Evolutionary conservation across 2,113 vertebrate genomes (phyloP).

Genomic region (Talpa occidentalis): DNA sequence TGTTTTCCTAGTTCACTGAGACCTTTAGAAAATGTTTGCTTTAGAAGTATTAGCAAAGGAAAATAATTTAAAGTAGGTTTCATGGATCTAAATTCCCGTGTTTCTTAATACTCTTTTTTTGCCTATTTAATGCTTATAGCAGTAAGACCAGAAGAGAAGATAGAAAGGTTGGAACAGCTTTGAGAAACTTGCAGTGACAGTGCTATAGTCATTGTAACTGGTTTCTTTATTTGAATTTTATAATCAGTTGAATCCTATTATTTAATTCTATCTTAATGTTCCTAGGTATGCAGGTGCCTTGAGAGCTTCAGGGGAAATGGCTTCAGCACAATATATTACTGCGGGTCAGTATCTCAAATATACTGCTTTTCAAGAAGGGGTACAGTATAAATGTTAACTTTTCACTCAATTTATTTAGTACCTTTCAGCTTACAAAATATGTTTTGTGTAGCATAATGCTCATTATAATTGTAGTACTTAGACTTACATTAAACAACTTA

Average conservation of each 20-base stretch:
- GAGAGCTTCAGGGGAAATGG: constrained; percentile 96
- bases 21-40: neutral
- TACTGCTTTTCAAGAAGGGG: neutral
- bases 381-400: neutral
- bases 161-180: neutral
- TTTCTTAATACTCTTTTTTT: neutral
- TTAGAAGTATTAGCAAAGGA: neutral
- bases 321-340: constrained; percentile 98
- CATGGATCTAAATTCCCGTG: neutral
- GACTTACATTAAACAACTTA: neutral
- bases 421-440: neutral
- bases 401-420: neutral
- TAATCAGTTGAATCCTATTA: constrained; percentile 36
- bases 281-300: constrained; percentile 95
- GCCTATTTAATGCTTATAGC: neutral
- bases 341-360: constrained; percentile 90
- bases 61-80: neutral
- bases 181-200: neutral
- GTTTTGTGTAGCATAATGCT: neutral
- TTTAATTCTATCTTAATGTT: constrained; percentile 53
- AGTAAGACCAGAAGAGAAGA: constrained; percentile 24
- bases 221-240: constrained; percentile 43
- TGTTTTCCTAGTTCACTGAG: too few relatives aligned
- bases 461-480: constrained; percentile 27
- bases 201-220: constrained; percentile 2